phyloP scores from a whole-genome alignment of 2,113 vertebrate species.

The Ascaphus truei region DNA sequence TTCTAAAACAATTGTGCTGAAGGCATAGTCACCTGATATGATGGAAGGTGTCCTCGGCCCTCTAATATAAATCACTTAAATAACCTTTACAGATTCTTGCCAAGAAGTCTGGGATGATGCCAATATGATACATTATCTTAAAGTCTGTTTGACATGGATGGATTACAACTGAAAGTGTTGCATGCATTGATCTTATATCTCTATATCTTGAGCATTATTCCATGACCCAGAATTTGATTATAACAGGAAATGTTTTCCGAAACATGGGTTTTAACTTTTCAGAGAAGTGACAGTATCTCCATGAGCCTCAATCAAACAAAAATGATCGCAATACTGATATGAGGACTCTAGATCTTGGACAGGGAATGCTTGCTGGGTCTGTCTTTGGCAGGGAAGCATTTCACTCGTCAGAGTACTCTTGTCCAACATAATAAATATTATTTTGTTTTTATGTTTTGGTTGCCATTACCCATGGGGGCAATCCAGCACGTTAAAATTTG shows the following conservation, averaged over 20 bases:
- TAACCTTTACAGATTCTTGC: slow-evolving; percentile 36
- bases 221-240: slow-evolving; percentile 28
- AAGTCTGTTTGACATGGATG: slow-evolving; percentile 35
- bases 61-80: slow-evolving; percentile 36
- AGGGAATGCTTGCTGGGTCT: neutral
- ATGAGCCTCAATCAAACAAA: slow-evolving; percentile 9
- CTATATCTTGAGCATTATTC: slow-evolving; percentile 34
- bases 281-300: slow-evolving; percentile 20
- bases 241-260: slow-evolving; percentile 28
- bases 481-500: no score
- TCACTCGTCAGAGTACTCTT: no score
- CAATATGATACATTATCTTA: slow-evolving; percentile 37
- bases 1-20: slow-evolving; percentile 36
- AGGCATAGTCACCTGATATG: slow-evolving; percentile 26
- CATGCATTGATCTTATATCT: slow-evolving; percentile 37
- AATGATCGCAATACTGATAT: slow-evolving; percentile 15
- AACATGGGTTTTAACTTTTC: slow-evolving; percentile 20
- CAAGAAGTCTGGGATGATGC: slow-evolving; percentile 35
- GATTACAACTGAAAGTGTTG: slow-evolving; percentile 35
- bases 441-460: no score
- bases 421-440: no score
- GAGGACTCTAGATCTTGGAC: neutral
- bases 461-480: no score
- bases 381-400: neutral
- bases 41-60: slow-evolving; percentile 32